These are phyloP conservation scores for Quadroppia sp. DNA, from an alignment of 2,888 invertebrate species.

Conservation along the genomic window DNA sequence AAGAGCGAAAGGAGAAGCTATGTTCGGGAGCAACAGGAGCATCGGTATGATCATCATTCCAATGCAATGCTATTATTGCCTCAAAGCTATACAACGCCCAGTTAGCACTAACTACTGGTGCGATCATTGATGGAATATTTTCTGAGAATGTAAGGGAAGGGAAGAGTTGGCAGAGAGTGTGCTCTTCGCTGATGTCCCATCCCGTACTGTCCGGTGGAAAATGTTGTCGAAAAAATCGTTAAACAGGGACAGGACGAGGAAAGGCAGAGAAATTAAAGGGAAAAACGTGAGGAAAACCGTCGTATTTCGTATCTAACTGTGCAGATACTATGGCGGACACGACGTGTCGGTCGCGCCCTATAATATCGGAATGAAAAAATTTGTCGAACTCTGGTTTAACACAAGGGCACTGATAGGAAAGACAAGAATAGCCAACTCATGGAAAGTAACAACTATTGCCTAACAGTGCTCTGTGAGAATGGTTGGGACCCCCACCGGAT, in stretches of 20 bases:
- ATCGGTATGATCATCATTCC: constrained; percentile 29
- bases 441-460: constrained; percentile 2
- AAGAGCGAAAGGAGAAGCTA: constrained; percentile 22
- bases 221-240: constrained; percentile 15
- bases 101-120: constrained; percentile 8
- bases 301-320: constrained; percentile 21
- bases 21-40: constrained; percentile 37
- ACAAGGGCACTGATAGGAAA: constrained; percentile 23
- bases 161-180: constrained; percentile 16
- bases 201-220: constrained; percentile 35
- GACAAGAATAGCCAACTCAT: constrained; percentile 36
- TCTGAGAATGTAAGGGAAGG: constrained; percentile 30
- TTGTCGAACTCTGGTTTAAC: constrained; percentile 29
- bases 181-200: constrained; percentile 2
- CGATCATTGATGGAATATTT: not conserved
- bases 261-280: constrained; percentile 29
- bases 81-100: constrained; percentile 30
- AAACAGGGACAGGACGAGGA: constrained; percentile 10
- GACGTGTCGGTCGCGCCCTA: constrained; percentile 38
- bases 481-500: constrained; percentile 35
- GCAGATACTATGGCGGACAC: constrained; percentile 32
- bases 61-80: constrained; percentile 27
- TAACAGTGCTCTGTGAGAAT: constrained; percentile 18
- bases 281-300: constrained; percentile 30
- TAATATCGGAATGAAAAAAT: constrained; percentile 18